Evolutionary conservation across 2,797 vertebrate genomes (phyloP).

Genomic region (Lates japonicus): DNA sequence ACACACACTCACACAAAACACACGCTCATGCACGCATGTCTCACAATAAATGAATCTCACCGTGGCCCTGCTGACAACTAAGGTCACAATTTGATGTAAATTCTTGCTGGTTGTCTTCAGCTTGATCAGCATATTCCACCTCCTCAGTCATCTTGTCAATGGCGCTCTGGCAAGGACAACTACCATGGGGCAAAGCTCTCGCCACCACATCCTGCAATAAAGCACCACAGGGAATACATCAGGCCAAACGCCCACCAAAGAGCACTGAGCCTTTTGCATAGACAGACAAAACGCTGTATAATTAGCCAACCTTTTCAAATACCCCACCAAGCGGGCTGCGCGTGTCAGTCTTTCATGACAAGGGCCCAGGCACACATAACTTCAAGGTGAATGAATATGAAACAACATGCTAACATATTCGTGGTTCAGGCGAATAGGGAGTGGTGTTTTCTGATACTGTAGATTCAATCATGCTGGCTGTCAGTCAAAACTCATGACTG

Average conservation of each 20-base stretch:
- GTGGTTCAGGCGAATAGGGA: slow-evolving; percentile 66
- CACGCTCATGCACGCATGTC: slow-evolving; percentile 63
- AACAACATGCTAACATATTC: slow-evolving; percentile 86
- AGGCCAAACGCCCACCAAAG: slow-evolving; percentile 79
- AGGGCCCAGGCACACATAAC: slow-evolving; percentile 77
- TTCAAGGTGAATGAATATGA: slow-evolving; percentile 86
- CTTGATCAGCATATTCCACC: slow-evolving; percentile 87
- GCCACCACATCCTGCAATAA: slow-evolving; percentile 82
- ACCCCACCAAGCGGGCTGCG: slow-evolving; percentile 54
- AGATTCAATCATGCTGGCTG: slow-evolving; percentile 84
- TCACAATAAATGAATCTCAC: slow-evolving; percentile 84
- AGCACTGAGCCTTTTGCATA: slow-evolving; percentile 73
- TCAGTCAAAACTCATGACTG: slow-evolving; percentile 80
- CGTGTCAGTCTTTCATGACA: slow-evolving; percentile 76
- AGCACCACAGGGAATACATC: slow-evolving; percentile 81
- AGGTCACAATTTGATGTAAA: slow-evolving; percentile 85
- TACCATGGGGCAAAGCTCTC: slow-evolving; percentile 77
- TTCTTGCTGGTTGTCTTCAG: slow-evolving; percentile 83
- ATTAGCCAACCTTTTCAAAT: slow-evolving; percentile 80
- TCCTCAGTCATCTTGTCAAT: slow-evolving; percentile 87
- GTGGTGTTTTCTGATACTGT: slow-evolving; percentile 81
- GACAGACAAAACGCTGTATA: slow-evolving; percentile 80
- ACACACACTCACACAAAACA: slow-evolving; percentile 47
- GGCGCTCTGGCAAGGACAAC: slow-evolving; percentile 87
- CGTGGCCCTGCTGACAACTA: slow-evolving; percentile 82